Percentiles rank a stretch among this genome's conserved stretches.
Conservation (phyloP, 1,140 invertebrate species). For the Pristionchus pacificus region DNA sequence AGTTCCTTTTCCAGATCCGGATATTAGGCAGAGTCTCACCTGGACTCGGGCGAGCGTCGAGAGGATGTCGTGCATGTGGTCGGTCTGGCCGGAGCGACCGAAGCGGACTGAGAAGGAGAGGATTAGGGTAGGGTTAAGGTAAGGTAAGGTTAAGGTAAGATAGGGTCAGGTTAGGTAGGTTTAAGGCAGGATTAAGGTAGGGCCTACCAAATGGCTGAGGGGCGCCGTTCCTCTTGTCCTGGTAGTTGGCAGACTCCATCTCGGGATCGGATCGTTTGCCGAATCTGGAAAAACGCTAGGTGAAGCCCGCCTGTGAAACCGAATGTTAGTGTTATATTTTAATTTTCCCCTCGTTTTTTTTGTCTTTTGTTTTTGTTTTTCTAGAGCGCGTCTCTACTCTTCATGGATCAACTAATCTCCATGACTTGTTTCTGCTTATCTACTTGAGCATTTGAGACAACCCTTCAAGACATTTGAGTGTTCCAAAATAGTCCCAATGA, state of each 20-base stretch:
- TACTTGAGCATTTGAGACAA: too few relatives aligned
- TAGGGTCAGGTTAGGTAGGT: background rate
- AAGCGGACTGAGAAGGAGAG: conserved; percentile 33
- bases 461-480: too few relatives aligned
- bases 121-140: background rate
- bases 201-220: conserved; percentile 37
- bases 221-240: conserved; percentile 39
- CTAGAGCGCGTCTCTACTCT: too few relatives aligned
- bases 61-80: conserved; percentile 39
- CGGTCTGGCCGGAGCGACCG: conserved; percentile 33
- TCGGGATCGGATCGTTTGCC: conserved; percentile 22
- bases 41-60: conserved; percentile 32
- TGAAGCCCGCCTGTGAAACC: too few relatives aligned
- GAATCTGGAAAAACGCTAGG: conserved; percentile 28
- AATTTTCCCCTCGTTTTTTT: too few relatives aligned
- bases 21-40: too few relatives aligned
- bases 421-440: too few relatives aligned
- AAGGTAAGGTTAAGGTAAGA: background rate
- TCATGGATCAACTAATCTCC: too few relatives aligned
- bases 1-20: too few relatives aligned
- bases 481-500: too few relatives aligned
- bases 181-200: background rate
- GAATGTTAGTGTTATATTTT: too few relatives aligned
- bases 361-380: too few relatives aligned
- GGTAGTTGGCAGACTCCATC: conserved; percentile 13